These are phyloP conservation scores for Sinhomidia bicolor DNA, from an alignment of 2,888 invertebrate genomes.

Conservation along the genomic window DNA sequence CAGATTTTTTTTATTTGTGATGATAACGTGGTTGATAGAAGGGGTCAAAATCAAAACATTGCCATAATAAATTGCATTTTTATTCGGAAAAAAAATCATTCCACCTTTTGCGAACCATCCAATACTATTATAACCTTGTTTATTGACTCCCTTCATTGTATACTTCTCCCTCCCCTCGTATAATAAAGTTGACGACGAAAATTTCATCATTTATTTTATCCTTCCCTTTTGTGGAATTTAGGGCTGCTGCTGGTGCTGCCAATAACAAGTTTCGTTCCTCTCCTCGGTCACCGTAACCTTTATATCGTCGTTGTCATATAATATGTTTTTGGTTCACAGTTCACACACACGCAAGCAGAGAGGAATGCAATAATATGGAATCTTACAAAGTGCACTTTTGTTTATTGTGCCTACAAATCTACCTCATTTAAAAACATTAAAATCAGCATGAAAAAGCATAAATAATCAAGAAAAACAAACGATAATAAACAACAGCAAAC, in stretches of 20 bases:
- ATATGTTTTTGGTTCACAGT: not conserved
- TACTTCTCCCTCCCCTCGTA: not conserved
- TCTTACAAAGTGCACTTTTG: not conserved
- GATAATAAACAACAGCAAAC: not conserved
- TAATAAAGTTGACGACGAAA: slow-evolving; percentile 2
- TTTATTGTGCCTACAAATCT: not conserved
- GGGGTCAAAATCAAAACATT: slow-evolving; percentile 26
- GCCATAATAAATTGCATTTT: slow-evolving; percentile 15
- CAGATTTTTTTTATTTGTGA: slow-evolving; percentile 24
- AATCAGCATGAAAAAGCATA: not conserved
- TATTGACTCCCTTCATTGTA: slow-evolving; percentile 46
- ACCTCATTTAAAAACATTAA: not conserved
- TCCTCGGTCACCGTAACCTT: not conserved
- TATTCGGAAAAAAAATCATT: not conserved
- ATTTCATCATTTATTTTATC: slow-evolving; percentile 52
- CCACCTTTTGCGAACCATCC: not conserved
- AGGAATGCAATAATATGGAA: too few relatives aligned
- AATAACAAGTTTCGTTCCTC: slow-evolving; percentile 17
- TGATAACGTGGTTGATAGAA: not conserved
- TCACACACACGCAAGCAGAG: not conserved
- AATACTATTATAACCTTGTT: slow-evolving; percentile 40
- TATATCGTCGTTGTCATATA: too few relatives aligned
- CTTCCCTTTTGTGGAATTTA: slow-evolving; percentile 68
- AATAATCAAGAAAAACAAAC: not conserved
- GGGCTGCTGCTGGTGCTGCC: too few relatives aligned